Evolutionary conservation across 2,113 vertebrate species (phyloP), one percentile per base, ranked within the genome.

Genomic region (Cepphus grylle): DNA sequence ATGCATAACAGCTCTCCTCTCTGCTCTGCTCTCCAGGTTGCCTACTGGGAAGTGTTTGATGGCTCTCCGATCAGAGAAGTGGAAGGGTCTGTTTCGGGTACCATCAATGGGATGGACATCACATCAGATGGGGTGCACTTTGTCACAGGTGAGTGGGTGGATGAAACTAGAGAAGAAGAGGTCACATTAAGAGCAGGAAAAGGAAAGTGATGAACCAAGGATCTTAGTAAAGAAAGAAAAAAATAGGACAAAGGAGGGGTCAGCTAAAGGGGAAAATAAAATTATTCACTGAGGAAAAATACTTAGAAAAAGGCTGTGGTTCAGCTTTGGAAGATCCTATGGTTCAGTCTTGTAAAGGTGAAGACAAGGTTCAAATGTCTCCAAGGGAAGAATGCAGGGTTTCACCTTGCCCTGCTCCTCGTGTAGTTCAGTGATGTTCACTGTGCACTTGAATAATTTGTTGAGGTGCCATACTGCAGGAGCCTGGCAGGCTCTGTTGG

Each of bases 11-110:
- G 32, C 50, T 36, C 32, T 78, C 17, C 22, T 43, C 81, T 93
- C 89, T 70, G 87, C 55, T 85, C 66, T 76, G 36, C 55, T 84
- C 85, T 97, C 76, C 81, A 99, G 99, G 97, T 99, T 36, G 97
- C 95, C 34, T 99, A 99, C 98, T 99, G 99, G 99, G 98, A 99
- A 26, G 98, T 99, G 42, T 98, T 97, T 53, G 98, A 99, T 22
- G 99, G 98, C 32, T 96, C 98, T 3, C 84, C 96, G 22, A 98
- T 99, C 96, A 97, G 99, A 97, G 98, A 99, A 59, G 63, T 99
- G 70, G 98, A 99, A 70, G 99, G 97, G 20, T 98, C 99, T 30
- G 91, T 96, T 93, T 98, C 98, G 4, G 99, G 98, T 42, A 96
- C 99, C 42, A 97, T 99, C 94, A 99, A 99, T 5, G 98, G 98